These are phyloP conservation scores for Eptesicus fuscus DNA, from an alignment of 2,113 vertebrate genomes.

Conservation along the genomic window DNA sequence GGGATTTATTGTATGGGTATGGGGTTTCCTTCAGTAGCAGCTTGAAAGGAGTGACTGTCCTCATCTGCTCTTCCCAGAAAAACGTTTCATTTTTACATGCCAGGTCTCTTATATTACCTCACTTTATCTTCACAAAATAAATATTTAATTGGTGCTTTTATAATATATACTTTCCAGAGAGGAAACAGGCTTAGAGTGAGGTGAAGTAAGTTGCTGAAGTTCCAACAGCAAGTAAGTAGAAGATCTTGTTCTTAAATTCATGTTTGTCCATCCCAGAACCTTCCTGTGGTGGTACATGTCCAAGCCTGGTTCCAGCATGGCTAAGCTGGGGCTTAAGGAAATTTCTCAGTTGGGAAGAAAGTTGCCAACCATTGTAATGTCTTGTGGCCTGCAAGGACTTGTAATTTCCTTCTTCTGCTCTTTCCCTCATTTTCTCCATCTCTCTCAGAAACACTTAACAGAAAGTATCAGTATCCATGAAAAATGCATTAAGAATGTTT, in stretches of 20 bases:
- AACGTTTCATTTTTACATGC: slow-evolving; percentile 24
- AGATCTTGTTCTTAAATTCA: neutral
- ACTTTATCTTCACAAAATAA: slow-evolving; percentile 25
- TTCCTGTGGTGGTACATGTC: neutral
- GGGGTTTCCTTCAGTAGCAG: neutral
- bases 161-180: neutral
- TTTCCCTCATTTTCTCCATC: neutral
- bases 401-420: neutral
- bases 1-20: neutral
- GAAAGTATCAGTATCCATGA: neutral
- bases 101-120: neutral
- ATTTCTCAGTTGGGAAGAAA: neutral
- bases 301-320: neutral
- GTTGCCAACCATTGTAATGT: neutral
- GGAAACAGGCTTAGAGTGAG: neutral
- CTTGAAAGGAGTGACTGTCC: neutral
- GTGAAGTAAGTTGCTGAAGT: neutral
- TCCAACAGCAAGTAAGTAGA: neutral
- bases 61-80: neutral
- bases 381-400: neutral
- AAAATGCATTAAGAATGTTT: neutral
- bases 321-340: neutral
- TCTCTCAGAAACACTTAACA: slow-evolving; percentile 19
- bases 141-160: slow-evolving; percentile 16
- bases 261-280: neutral